phyloP scores from a whole-genome alignment of 2,797 vertebrate species.

The Gypaetus barbatus region DNA sequence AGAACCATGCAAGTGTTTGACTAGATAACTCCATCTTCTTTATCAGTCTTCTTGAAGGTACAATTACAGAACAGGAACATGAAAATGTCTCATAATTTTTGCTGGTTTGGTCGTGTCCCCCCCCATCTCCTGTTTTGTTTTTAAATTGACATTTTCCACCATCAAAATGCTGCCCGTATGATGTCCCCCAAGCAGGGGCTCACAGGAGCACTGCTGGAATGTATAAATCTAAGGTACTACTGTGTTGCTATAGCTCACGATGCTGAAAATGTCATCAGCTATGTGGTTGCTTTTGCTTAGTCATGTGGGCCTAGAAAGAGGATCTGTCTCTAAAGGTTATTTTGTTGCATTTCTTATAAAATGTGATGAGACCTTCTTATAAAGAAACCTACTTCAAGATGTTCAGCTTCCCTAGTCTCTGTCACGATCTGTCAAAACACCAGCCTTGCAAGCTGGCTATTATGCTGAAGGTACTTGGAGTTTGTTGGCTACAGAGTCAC shows the following conservation, averaged over 20 bases:
- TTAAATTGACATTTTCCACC: neutral
- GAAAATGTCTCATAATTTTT: neutral
- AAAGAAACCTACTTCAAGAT: neutral
- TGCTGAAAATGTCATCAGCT: neutral
- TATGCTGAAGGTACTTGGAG: neutral
- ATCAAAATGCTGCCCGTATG: neutral
- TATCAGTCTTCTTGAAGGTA: neutral
- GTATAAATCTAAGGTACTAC: too few species aligned
- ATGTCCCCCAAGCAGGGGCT: neutral
- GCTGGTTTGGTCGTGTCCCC: neutral
- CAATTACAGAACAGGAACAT: neutral
- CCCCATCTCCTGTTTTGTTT: neutral
- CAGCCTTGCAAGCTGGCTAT: neutral
- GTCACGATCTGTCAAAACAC: neutral
- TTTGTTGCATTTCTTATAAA: neutral
- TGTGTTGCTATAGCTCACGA: rapidly evolving
- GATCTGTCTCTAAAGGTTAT: neutral
- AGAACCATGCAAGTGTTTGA: neutral
- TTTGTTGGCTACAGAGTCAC: neutral
- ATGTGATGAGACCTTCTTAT: neutral
- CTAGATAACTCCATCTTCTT: neutral
- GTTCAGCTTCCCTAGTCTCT: neutral
- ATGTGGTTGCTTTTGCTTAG: neutral
- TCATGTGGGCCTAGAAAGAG: neutral
- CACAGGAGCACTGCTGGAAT: neutral